Base-by-base conservation (phyloP, 2,797 vertebrate genomes). In the Acipenser transmontanus region DNA sequence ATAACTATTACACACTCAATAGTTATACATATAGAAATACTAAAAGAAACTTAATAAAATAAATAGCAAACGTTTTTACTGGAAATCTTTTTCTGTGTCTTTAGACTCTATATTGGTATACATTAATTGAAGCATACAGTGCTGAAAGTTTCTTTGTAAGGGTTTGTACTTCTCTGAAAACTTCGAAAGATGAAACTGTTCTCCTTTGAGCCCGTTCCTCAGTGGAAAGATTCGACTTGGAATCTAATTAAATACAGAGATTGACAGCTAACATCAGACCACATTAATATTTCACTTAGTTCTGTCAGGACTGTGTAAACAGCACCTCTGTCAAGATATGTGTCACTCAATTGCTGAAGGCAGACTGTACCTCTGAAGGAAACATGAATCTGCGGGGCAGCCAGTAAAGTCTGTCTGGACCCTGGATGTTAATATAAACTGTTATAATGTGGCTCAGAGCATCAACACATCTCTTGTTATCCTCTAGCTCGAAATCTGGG, bases 241-340 rank as follows among this genome's bases (percentile, higher is more conserved):
- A 57, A 57, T 57, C 54, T 57, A 57, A 57, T 57, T 57, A 57
- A 57, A 57, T n/a, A 57, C 6, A 57, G 11, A 11, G 54, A 57
- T 6, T 57, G 54, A 57, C 54, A 57, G 14, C 12, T 13, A n/a
- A 57, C 54, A n/a, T 57, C 9, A n/a, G 12, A 13, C 54, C 14
- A n/a, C 54, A 57, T 57, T 11, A 57, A 57, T 13, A 57, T 57
- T 57, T 57, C 54, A 57, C 54, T 57, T 57, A 6, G 54, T 57
- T 57, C 54, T 14, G 54, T 57, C 54, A 57, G 2, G 54, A 57
- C 14, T 57, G 14, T 57, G 54, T 57, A 57, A 57, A 57, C 54
- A 57, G 54, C 4, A 6, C 1, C n/a, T 57, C 54, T 57, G 54
- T 13, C 12, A 13, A 57, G 12, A n/a, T 4, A 14, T n/a, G 12